A percentile compares a stretch with the other conserved stretches of the same genome.
Evolutionary conservation across 2,888 invertebrate genomes (phyloP).

Genomic region (Hemistola chrysoprasaria): DNA sequence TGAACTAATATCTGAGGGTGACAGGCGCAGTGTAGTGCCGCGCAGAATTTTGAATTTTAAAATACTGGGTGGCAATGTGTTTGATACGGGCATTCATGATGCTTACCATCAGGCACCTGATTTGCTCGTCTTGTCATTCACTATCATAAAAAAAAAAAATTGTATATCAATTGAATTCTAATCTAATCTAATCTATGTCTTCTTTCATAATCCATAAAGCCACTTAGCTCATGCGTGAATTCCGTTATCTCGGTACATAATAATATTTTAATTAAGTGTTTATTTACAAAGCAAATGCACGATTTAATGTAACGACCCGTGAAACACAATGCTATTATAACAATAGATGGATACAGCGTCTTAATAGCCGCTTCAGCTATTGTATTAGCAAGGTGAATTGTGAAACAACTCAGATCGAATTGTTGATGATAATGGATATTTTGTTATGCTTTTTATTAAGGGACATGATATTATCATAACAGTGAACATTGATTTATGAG

Average conservation of each 20-base stretch:
- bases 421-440: constrained; percentile 42
- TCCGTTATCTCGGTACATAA: constrained; percentile 1
- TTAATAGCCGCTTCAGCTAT: constrained; percentile 40
- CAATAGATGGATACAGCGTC: constrained; percentile 32
- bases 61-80: no score
- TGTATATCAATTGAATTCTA: no score
- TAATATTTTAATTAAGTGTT: constrained; percentile 19
- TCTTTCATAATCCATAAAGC: background rate
- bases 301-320: constrained; percentile 39
- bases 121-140: no score
- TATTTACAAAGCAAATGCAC: constrained; percentile 28
- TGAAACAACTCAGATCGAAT: constrained; percentile 46
- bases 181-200: no score
- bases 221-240: background rate
- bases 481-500: constrained; percentile 4
- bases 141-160: no score
- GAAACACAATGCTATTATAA: constrained; percentile 39
- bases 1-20: no score
- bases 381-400: constrained; percentile 61
- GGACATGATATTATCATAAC: constrained; percentile 22
- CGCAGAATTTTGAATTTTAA: no score
- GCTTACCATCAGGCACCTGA: no score
- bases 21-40: no score
- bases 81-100: no score
- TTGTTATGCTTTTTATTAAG: constrained; percentile 53